Percentiles rank a stretch among this genome's conserved stretches.
Conservation (phyloP, 2,113 vertebrate genomes). For the Salminus brasiliensis region DNA sequence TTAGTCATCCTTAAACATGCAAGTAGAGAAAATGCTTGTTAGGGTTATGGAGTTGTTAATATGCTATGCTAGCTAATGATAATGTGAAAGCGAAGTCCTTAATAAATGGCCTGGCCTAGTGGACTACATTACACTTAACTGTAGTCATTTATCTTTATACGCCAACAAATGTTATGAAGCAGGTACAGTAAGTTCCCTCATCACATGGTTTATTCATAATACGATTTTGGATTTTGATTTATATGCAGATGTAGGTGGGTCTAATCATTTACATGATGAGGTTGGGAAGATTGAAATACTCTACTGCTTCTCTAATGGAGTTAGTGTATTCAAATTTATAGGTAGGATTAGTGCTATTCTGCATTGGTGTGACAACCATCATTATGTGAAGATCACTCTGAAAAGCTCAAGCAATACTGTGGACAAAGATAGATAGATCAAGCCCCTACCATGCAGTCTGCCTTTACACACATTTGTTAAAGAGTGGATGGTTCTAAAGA, state of each 20-base stretch:
- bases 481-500: too few species aligned
- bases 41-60: not conserved
- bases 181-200: not conserved
- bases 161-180: not conserved
- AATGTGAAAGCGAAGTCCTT: not conserved
- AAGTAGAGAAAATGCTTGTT: not conserved
- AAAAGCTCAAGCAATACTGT: constrained; percentile 1
- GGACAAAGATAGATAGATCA: too few species aligned
- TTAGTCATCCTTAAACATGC: not conserved
- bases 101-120: not conserved
- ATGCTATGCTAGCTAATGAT: not conserved
- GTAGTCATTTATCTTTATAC: constrained; percentile 6
- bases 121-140: not conserved
- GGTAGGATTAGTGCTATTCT: constrained; percentile 59
- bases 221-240: constrained; percentile 46
- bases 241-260: constrained; percentile 46
- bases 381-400: constrained; percentile 38
- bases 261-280: constrained; percentile 48
- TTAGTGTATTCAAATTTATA: constrained; percentile 49
- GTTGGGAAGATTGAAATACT: constrained; percentile 53
- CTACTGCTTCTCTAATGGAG: constrained; percentile 35
- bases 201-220: not conserved
- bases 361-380: constrained; percentile 59
- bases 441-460: too few species aligned
- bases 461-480: too few species aligned